Conservation (phyloP, 2,113 vertebrate species). For the Oophaga pumilio region DNA sequence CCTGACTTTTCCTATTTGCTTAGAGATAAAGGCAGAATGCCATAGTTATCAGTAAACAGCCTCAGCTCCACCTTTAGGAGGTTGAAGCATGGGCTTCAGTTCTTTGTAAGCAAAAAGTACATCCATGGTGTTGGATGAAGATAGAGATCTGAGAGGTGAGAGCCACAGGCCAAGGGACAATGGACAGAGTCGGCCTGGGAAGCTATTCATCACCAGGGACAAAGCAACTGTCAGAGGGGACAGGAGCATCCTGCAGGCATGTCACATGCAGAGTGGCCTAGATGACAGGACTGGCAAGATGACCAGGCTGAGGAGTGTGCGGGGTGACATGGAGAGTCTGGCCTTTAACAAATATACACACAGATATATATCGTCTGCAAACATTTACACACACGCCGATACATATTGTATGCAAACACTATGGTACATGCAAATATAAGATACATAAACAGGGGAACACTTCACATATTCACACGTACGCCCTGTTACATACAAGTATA, state of each 20-base stretch:
- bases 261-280: conserved; percentile 62
- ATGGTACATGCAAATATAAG: conserved; percentile 52
- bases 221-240: conserved; percentile 79
- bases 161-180: conserved; percentile 70
- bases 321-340: conserved; percentile 55
- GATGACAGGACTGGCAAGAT: conserved; percentile 62
- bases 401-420: conserved; percentile 58
- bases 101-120: conserved; percentile 58
- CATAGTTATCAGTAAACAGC: conserved; percentile 61
- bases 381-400: conserved; percentile 42
- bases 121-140: conserved; percentile 70
- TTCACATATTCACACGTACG: not conserved
- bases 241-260: conserved; percentile 71
- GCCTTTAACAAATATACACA: conserved; percentile 40
- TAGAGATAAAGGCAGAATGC: conserved; percentile 66
- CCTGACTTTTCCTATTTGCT: conserved; percentile 64
- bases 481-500: not conserved
- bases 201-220: conserved; percentile 81
- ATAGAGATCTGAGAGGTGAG: conserved; percentile 73
- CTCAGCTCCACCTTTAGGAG: conserved; percentile 50
- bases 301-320: conserved; percentile 59
- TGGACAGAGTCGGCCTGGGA: conserved; percentile 67
- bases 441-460: conserved; percentile 37
- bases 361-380: conserved; percentile 53
- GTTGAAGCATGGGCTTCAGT: conserved; percentile 48